Percentiles rank a stretch among this genome's conserved stretches.
Evolutionary conservation across 2,888 invertebrate species (phyloP).

Genomic region (Cosmopolites sordidus): DNA sequence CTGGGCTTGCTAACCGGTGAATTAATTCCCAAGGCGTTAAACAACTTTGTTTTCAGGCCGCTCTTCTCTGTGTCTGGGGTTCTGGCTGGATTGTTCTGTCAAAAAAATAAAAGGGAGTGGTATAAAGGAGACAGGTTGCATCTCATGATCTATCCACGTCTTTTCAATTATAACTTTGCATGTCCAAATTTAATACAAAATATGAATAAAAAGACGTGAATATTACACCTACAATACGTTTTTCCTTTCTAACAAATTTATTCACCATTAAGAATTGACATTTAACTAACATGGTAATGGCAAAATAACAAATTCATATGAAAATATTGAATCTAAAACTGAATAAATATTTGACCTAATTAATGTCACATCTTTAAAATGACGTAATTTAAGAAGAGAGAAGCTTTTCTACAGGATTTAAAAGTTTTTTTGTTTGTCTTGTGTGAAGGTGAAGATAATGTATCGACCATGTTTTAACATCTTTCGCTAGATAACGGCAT

Average conservation of each 20-base stretch:
- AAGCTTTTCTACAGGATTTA: too few relatives aligned
- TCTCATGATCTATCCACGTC: neutral
- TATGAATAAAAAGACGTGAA: neutral
- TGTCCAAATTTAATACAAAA: neutral
- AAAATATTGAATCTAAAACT: too few relatives aligned
- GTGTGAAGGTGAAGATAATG: too few relatives aligned
- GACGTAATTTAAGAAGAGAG: too few relatives aligned
- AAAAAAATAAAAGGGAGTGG: constrained; percentile 38
- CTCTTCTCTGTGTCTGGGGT: constrained; percentile 65
- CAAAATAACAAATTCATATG: too few relatives aligned
- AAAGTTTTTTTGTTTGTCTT: too few relatives aligned
- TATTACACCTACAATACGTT: neutral
- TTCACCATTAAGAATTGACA: too few relatives aligned
- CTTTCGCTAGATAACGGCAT: too few relatives aligned
- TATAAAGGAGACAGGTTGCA: neutral
- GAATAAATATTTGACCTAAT: too few relatives aligned
- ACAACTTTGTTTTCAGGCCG: constrained; percentile 81
- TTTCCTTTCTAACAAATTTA: neutral
- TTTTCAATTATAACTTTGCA: neutral
- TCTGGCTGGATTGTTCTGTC: constrained; percentile 60
- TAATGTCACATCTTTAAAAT: too few relatives aligned
- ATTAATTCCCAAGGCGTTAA: constrained; percentile 79
- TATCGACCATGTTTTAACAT: too few relatives aligned
- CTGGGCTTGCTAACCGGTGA: constrained; percentile 52
- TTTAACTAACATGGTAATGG: too few relatives aligned